Evolutionary conservation across 2,797 vertebrate species (phyloP).

Genomic region (Ceryle rudis): DNA sequence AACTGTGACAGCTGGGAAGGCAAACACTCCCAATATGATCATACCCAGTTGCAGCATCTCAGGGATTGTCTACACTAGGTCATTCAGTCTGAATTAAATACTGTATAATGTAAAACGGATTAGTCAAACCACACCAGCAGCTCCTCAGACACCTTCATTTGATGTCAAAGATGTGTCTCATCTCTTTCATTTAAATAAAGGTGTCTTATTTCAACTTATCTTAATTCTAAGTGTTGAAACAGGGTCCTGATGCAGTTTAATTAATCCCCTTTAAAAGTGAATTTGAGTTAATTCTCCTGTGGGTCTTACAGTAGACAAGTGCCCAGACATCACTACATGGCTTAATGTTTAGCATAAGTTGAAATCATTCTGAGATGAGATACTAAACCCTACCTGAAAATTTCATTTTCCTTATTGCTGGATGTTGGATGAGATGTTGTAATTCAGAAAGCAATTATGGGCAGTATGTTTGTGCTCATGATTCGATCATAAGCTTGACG

Average conservation of each 20-base stretch:
- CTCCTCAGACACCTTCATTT: background rate
- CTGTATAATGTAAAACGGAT: background rate
- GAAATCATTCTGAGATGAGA: background rate
- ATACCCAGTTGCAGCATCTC: background rate
- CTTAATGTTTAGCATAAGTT: background rate
- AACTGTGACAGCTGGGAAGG: background rate
- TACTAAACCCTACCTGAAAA: conserved; percentile 19
- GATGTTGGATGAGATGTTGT: background rate
- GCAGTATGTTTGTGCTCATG: background rate
- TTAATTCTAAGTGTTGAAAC: conserved; percentile 26
- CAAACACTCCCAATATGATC: background rate
- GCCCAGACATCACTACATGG: background rate
- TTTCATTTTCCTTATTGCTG: conserved; percentile 6
- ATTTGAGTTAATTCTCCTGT: conserved; percentile 14
- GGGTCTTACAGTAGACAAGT: background rate
- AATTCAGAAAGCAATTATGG: background rate
- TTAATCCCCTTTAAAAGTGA: conserved; percentile 48
- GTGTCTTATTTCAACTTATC: conserved; percentile 7
- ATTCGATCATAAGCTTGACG: background rate
- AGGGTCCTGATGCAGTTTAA: conserved; percentile 25
- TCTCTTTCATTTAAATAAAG: conserved; percentile 22
- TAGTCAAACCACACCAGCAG: background rate
- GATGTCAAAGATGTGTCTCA: background rate
- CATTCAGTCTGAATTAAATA: background rate
- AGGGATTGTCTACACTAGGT: background rate